These are phyloP conservation scores for Triplophysa rosa DNA, from an alignment of 2,113 vertebrate genomes.

Conservation along the genomic window DNA sequence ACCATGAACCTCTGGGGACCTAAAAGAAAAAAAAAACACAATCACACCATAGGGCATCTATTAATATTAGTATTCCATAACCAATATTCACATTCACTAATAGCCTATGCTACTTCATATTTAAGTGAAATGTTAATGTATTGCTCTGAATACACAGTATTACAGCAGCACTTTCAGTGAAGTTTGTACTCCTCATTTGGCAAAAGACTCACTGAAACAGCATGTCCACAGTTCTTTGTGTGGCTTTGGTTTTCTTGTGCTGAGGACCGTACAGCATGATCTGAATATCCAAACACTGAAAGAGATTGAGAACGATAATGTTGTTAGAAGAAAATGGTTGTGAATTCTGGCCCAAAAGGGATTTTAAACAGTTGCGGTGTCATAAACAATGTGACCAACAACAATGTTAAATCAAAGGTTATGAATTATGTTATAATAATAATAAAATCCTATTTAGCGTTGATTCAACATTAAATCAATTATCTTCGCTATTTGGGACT, in stretches of 20 bases:
- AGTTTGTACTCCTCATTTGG: background rate
- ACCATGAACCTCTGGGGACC: conserved; percentile 58
- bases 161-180: background rate
- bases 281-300: conserved; percentile 75
- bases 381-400: background rate
- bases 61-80: background rate
- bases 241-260: conserved; percentile 71
- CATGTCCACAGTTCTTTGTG: conserved; percentile 69
- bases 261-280: conserved; percentile 66
- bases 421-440: too few relatives aligned
- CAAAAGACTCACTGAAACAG: conserved; percentile 69
- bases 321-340: background rate
- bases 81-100: background rate
- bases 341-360: background rate
- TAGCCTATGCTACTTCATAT: background rate
- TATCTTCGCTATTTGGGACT: too few relatives aligned
- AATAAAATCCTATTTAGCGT: too few relatives aligned
- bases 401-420: too few relatives aligned
- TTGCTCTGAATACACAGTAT: background rate
- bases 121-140: background rate
- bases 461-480: too few relatives aligned
- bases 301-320: background rate
- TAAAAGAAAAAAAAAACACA: conserved; percentile 50
- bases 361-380: background rate
- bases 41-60: background rate